Percentiles rank a stretch among this genome's conserved stretches.
These are phyloP conservation scores for Drosophila pruinosa DNA, from an alignment of 1,140 invertebrate genomes.

Conservation along the genomic window DNA sequence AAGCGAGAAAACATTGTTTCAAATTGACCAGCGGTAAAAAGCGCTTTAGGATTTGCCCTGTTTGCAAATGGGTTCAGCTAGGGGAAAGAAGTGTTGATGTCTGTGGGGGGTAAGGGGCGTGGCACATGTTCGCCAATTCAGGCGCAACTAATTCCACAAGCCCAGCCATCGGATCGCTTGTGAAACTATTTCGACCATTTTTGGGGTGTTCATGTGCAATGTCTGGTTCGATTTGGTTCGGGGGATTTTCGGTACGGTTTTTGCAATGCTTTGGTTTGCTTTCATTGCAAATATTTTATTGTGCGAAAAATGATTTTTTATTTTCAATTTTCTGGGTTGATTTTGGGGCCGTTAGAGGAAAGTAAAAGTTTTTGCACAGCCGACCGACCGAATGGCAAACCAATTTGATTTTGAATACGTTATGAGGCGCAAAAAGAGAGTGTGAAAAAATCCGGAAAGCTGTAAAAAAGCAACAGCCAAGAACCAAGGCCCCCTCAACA, in stretches of 20 bases:
- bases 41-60: conserved; percentile 30
- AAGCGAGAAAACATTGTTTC: conserved; percentile 77
- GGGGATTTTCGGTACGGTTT: conserved; percentile 9
- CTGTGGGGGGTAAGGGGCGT: conserved; percentile 23
- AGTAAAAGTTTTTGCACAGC: conserved; percentile 66
- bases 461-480: conserved; percentile 43
- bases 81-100: neutral
- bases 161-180: conserved; percentile 31
- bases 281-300: conserved; percentile 74
- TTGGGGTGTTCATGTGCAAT: conserved; percentile 10
- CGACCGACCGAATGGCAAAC: conserved; percentile 58
- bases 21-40: conserved; percentile 68
- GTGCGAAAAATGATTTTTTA: conserved; percentile 82
- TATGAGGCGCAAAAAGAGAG: conserved; percentile 77
- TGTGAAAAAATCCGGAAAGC: conserved; percentile 75
- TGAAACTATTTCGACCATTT: conserved; percentile 39
- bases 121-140: conserved; percentile 71
- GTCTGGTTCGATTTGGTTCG: conserved; percentile 11
- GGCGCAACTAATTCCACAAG: conserved; percentile 74
- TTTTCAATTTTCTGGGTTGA: conserved; percentile 71
- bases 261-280: too few relatives aligned
- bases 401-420: conserved; percentile 81
- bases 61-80: conserved; percentile 16
- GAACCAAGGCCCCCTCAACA: neutral
- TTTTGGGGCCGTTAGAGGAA: conserved; percentile 45